phyloP scores from a whole-genome alignment of 1,140 invertebrate genomes.

The Lucilia cuprina region DNA sequence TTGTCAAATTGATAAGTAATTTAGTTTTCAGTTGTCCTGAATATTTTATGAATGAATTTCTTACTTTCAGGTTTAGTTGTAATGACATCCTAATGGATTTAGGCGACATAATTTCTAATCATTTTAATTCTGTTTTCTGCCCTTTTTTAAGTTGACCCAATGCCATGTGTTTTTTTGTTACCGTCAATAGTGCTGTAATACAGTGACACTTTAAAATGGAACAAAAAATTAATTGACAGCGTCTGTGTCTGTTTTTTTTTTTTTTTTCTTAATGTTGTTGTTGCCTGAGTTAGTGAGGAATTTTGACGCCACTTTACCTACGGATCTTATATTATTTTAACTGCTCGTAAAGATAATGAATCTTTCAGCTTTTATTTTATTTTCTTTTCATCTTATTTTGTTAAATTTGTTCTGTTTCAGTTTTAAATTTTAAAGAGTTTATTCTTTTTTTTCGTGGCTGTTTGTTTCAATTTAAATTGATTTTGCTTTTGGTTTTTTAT shows the following conservation, averaged over 20 bases:
- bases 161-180: not conserved
- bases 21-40: not conserved
- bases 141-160: not conserved
- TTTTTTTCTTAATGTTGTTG: too few species aligned
- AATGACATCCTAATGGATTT: constrained; percentile 5
- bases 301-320: constrained; percentile 52
- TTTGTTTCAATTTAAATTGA: not conserved
- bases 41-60: not conserved
- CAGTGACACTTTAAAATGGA: not conserved
- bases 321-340: constrained; percentile 47
- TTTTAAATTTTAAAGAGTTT: not conserved
- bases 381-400: constrained; percentile 12
- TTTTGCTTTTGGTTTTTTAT: not conserved
- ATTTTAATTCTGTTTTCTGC: constrained; percentile 37
- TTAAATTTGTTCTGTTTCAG: not conserved
- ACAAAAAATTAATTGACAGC: not conserved
- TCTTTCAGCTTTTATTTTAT: constrained; percentile 49
- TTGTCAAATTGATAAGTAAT: constrained; percentile 15
- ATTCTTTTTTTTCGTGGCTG: not conserved
- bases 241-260: constrained; percentile 35
- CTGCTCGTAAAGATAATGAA: constrained; percentile 55
- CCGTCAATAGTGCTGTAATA: not conserved
- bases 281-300: constrained; percentile 40
- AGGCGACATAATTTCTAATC: constrained; percentile 16
- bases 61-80: not conserved